Evolutionary conservation across 1,140 invertebrate genomes (phyloP), one percentile per base, ranked within the genome.

Genomic region (Tigriopus japonicus): DNA sequence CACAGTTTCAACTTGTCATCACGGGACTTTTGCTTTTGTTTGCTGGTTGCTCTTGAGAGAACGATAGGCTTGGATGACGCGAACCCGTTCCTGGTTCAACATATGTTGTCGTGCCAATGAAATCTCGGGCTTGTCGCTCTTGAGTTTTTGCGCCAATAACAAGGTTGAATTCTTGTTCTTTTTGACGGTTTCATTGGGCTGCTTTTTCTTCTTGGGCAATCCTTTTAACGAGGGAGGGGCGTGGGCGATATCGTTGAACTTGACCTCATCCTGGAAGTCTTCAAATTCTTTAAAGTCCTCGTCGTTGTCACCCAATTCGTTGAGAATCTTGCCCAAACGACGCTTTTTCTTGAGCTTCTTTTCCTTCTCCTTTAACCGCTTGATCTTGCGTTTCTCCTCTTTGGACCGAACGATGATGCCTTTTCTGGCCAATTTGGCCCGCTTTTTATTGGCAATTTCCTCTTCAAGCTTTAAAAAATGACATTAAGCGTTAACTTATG

Each of bases 341-440:
- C 45, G 45, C 45, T 49, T 49, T 12, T 49, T 49, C 45, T 49
- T 49, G n/a, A 49, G 21, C 45, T 49, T 49, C 45, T 49, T 49
- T 49, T 49, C 45, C 21, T 49, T 49, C 45, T 49, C 45, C 45
- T 49, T 49, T 49, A 17, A 21, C 5, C 45, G n/a, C 12, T 21
- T 49, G n/a, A 49, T 17, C 21, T 15, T 21, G n/a, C 45, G 45
- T 49, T 49, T 49, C 21, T 49, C 45, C 12, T 49, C 45, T 10
- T 49, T 49, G n/a, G 45, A 17, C 3, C 21, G n/a, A 15, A 49
- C n/a, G 3, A 49, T 10, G 12, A 49, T 49, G n/a, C 45, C 45
- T 49, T 21, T 49, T 49, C 10, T 49, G n/a, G 45, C 45, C 45
- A 49, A 49, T 49, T 49, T 49, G 12, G 45, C 45, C 21, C 45